phyloP scores from a whole-genome alignment of 2,888 invertebrate species.

The Timandra comae region DNA sequence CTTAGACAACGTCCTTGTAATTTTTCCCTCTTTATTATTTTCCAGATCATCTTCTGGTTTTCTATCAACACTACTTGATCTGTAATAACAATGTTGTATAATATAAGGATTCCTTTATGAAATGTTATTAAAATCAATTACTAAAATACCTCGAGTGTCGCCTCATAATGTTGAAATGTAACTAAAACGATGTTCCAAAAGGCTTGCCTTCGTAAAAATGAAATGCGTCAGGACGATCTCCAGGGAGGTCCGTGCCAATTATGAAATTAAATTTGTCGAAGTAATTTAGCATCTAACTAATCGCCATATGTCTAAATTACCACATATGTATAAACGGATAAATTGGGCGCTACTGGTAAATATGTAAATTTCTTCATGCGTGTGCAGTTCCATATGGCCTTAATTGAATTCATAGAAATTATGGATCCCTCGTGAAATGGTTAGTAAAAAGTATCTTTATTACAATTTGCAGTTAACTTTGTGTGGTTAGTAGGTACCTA shows the following conservation, averaged over 20 bases:
- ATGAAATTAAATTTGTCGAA: constrained; percentile 26
- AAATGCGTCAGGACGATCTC: constrained; percentile 9
- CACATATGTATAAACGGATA: too few species aligned
- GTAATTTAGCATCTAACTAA: too few species aligned
- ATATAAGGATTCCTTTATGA: not conserved
- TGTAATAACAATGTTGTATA: constrained; percentile 15
- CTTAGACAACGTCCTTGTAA: constrained; percentile 7
- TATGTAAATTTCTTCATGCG: too few species aligned
- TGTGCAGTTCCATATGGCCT: too few species aligned
- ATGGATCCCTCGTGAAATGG: too few species aligned
- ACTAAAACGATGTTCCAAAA: constrained; percentile 15
- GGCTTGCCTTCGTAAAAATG: constrained; percentile 3
- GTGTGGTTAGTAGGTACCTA: too few species aligned
- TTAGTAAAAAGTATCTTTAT: too few species aligned
- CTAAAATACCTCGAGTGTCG: constrained; percentile 23
- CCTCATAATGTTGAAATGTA: constrained; percentile 20
- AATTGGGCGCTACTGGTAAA: too few species aligned
- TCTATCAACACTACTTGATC: constrained; percentile 31
- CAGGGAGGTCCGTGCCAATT: constrained; percentile 20
- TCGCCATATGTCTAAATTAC: too few species aligned
- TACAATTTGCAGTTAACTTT: too few species aligned
- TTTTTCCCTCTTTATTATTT: constrained; percentile 16
- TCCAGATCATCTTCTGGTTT: constrained; percentile 26
- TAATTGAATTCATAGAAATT: too few species aligned
- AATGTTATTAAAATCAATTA: not conserved